phyloP scores from a whole-genome alignment of 2,888 invertebrate genomes.

The Cyrtodaria siliqua region DNA sequence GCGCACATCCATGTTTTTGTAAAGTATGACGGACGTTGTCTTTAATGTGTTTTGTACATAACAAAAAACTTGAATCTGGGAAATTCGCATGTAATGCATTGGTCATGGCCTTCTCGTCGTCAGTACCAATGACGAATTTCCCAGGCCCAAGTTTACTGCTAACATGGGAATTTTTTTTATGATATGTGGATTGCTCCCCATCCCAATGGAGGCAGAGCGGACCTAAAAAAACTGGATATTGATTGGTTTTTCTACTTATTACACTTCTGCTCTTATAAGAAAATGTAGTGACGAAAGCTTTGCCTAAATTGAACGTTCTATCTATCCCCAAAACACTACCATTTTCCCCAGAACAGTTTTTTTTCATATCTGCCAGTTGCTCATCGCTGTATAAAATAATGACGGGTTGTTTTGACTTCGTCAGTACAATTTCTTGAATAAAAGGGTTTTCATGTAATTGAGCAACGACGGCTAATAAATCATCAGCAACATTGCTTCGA shows the following conservation, averaged over 20 bases:
- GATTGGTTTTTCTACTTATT: background rate
- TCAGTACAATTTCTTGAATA: background rate
- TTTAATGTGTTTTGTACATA: slow-evolving; percentile 12
- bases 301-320: slow-evolving; percentile 15
- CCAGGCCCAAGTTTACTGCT: background rate
- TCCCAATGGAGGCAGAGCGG: slow-evolving; percentile 10
- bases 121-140: background rate
- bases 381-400: background rate
- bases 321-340: slow-evolving; percentile 18
- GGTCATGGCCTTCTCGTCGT: slow-evolving; percentile 3
- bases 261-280: slow-evolving; percentile 13
- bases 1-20: background rate
- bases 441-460: background rate
- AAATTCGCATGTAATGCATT: background rate
- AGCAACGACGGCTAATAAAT: background rate
- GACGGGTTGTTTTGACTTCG: slow-evolving; percentile 1
- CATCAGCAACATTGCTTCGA: background rate
- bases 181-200: slow-evolving; percentile 6
- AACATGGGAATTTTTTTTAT: background rate
- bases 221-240: slow-evolving; percentile 12
- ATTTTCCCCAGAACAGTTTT: background rate
- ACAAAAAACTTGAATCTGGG: background rate
- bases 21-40: slow-evolving; percentile 3
- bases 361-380: background rate
- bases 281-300: slow-evolving; percentile 9